These are phyloP conservation scores for Phataginus tetradactyla DNA, from an alignment of 2,797 vertebrate genomes.

Conservation along the genomic window DNA sequence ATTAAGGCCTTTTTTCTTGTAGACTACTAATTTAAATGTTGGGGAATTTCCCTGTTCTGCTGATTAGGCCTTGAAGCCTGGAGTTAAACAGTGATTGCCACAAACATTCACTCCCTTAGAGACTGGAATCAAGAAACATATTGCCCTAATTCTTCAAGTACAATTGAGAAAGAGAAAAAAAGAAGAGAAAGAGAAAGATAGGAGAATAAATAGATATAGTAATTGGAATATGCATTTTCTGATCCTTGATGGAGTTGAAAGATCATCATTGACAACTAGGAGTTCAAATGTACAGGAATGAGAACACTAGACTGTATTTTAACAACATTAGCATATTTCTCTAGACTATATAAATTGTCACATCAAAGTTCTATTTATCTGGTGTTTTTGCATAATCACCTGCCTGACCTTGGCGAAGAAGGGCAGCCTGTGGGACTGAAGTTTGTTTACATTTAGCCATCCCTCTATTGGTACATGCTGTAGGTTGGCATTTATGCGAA, in stretches of 20 bases:
- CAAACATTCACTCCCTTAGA: not conserved
- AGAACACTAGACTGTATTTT: conserved; percentile 11
- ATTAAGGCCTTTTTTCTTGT: conserved; percentile 5
- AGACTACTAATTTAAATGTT: conserved; percentile 40
- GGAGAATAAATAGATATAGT: not conserved
- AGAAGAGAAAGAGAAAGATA: not conserved
- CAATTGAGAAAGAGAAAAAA: not conserved
- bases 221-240: conserved; percentile 28
- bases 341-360: conserved; percentile 11
- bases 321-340: conserved; percentile 14
- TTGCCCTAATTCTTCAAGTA: conserved; percentile 35
- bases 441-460: conserved; percentile 47
- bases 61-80: conserved; percentile 25
- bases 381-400: conserved; percentile 45
- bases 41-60: conserved; percentile 3
- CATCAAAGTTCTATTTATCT: conserved; percentile 19
- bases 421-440: not conserved
- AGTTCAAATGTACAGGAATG: conserved; percentile 48
- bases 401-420: conserved; percentile 30
- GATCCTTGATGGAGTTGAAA: not conserved
- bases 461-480: not conserved
- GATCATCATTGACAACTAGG: not conserved
- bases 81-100: not conserved
- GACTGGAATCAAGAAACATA: conserved; percentile 10
- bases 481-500: conserved; percentile 49